phyloP scores from a whole-genome alignment of 1,140 invertebrate species.

The Mya arenaria region DNA sequence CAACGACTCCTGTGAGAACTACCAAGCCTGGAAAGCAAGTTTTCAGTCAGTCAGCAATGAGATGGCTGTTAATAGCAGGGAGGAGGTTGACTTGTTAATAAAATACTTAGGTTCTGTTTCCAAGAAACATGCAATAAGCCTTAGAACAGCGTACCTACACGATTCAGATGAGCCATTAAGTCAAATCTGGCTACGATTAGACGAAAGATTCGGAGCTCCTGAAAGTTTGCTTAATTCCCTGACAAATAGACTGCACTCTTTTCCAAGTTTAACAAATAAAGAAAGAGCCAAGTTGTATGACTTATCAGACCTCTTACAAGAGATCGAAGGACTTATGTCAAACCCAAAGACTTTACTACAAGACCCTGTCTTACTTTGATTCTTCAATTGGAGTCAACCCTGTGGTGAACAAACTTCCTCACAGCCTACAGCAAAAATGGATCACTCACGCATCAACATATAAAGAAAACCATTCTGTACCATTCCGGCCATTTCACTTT shows the following conservation, averaged over 20 bases:
- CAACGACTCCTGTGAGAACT: not conserved
- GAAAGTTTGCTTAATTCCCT: conserved; percentile 1
- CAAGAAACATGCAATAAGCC: not conserved
- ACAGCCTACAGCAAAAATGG: not conserved
- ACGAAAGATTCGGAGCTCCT: not conserved
- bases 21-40: not conserved
- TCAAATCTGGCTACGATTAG: not conserved
- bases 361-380: not conserved
- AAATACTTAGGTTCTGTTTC: not conserved
- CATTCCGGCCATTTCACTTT: not conserved
- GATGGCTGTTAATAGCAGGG: not conserved
- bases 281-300: conserved; percentile 21
- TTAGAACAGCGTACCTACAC: not conserved
- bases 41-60: not conserved
- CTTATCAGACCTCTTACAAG: not conserved
- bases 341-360: not conserved
- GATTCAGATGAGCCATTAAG: not conserved
- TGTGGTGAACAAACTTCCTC: too few species aligned
- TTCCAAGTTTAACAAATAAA: not conserved
- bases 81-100: not conserved
- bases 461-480: not conserved
- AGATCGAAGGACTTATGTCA: not conserved
- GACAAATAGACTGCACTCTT: not conserved
- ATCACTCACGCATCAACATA: not conserved
- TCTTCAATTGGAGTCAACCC: not conserved